Percentiles rank a stretch among this genome's conserved stretches.
Conservation (phyloP, 2,888 invertebrate species). For the Rhagonycha lutea region DNA sequence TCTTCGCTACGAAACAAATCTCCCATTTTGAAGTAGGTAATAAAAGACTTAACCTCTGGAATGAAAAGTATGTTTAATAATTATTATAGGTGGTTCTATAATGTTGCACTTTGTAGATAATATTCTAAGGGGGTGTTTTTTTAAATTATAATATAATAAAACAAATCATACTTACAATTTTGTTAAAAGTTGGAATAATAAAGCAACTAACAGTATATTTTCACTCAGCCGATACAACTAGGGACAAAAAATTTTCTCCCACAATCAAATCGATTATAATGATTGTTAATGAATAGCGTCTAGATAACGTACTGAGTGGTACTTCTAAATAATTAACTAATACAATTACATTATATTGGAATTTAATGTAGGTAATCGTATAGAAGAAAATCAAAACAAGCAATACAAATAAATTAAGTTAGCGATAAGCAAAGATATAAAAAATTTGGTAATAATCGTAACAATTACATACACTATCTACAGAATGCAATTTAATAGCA, state of each 20-base stretch:
- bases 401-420: background rate
- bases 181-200: background rate
- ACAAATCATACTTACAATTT: background rate
- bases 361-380: slow-evolving; percentile 1
- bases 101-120: background rate
- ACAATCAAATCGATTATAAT: background rate
- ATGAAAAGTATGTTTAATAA: background rate
- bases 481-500: background rate
- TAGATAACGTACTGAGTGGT: background rate
- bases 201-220: background rate
- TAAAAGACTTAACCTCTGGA: background rate
- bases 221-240: background rate
- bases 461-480: background rate
- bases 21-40: slow-evolving; percentile 69
- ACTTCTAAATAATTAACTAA: background rate
- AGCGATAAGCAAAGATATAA: background rate
- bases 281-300: background rate
- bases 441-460: background rate
- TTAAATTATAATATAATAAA: background rate
- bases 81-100: too few relatives aligned
- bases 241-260: background rate
- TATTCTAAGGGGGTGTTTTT: background rate
- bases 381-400: background rate
- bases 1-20: slow-evolving; percentile 87
- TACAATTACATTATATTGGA: background rate